Evolutionary conservation across 2,888 invertebrate species (phyloP).

Genomic region (Ariolimax columbianus): DNA sequence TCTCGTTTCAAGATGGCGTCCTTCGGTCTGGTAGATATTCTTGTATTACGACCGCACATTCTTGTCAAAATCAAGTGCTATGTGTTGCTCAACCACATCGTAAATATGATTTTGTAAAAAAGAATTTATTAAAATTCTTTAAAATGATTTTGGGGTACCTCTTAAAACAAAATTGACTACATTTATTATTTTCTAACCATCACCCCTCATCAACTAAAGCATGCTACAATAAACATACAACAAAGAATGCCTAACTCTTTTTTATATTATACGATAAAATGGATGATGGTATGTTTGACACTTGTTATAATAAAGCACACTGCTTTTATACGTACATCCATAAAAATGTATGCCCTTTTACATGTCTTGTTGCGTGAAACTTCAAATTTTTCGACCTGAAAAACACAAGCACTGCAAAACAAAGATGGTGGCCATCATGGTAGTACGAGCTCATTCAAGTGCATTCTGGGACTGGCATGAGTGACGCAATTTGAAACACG

Average conservation of each 20-base stretch:
- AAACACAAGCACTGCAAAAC: conserved; percentile 42
- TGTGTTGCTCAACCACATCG: conserved; percentile 57
- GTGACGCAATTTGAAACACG: conserved; percentile 53
- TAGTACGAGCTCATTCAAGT: conserved; percentile 45
- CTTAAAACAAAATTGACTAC: not conserved
- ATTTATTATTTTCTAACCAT: not conserved
- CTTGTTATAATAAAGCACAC: not conserved
- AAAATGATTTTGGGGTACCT: not conserved
- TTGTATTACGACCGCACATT: conserved; percentile 59
- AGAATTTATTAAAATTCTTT: not conserved
- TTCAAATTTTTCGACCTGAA: conserved; percentile 8
- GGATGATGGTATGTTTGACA: not conserved
- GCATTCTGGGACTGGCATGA: conserved; percentile 56
- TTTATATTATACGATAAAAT: not conserved
- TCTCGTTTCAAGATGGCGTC: conserved; percentile 55
- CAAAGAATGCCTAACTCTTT: not conserved
- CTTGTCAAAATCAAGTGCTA: conserved; percentile 68
- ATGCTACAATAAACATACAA: not conserved
- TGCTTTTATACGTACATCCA: conserved; percentile 48
- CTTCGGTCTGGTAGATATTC: not conserved
- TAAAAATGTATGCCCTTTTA: conserved; percentile 45
- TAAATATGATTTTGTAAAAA: conserved; percentile 50
- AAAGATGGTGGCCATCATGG: conserved; percentile 56
- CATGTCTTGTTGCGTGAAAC: conserved; percentile 39
- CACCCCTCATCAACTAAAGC: not conserved